phyloP scores from a whole-genome alignment of 2,113 vertebrate genomes.

The Geothlypis trichas region DNA sequence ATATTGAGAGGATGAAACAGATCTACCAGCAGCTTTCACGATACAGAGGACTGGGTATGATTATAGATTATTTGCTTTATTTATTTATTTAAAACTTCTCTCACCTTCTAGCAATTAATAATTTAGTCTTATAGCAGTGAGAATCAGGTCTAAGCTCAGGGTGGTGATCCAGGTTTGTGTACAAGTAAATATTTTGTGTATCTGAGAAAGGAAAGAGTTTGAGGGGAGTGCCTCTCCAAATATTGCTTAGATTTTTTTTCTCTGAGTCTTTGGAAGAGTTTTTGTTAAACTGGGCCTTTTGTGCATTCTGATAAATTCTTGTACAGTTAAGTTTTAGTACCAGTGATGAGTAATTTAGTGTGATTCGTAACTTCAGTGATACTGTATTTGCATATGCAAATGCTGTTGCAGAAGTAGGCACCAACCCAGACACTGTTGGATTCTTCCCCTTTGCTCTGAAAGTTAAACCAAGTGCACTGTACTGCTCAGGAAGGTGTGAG shows the following conservation, averaged over 20 bases:
- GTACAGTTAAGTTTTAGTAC: background rate
- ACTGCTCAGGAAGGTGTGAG: background rate
- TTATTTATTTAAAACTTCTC: background rate
- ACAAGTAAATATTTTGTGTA: background rate
- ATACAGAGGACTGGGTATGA: constrained; percentile 90
- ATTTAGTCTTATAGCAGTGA: background rate
- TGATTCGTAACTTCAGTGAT: background rate
- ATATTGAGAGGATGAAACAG: constrained; percentile 96
- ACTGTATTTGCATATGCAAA: background rate
- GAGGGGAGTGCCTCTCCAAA: background rate
- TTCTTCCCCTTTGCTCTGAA: background rate
- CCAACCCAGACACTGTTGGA: background rate
- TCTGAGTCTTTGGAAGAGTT: background rate
- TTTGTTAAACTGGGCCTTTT: background rate
- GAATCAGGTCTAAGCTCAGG: background rate
- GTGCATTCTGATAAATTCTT: background rate
- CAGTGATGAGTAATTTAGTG: background rate
- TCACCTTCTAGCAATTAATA: background rate
- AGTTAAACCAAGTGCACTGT: background rate
- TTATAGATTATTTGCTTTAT: background rate
- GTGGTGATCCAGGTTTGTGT: background rate
- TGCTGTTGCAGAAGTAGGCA: background rate
- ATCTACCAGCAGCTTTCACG: constrained; percentile 95
- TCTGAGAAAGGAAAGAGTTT: background rate
- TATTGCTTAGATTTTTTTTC: background rate